A percentile compares a stretch with the other conserved stretches of the same genome.
Conservation (phyloP, 2,888 invertebrate species). For the Acleris laterana region DNA sequence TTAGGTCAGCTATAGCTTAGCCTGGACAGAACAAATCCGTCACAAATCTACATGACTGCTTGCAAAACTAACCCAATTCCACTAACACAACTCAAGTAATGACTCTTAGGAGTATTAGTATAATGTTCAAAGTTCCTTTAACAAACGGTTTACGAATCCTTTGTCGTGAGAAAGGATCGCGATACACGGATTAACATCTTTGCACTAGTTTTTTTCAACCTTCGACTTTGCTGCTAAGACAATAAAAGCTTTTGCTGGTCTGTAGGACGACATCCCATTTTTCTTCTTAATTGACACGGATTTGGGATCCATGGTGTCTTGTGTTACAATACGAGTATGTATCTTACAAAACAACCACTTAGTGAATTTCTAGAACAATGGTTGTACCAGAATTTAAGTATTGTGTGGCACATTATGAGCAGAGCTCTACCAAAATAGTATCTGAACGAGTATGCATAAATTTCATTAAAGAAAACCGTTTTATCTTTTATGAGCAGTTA, state of each 20-base stretch:
- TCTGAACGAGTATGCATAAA: too few relatives aligned
- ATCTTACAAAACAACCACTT: too few relatives aligned
- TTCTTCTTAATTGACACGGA: conserved; percentile 40
- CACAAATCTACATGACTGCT: conserved; percentile 26
- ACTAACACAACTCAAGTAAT: neutral
- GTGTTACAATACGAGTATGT: conserved; percentile 16
- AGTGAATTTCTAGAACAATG: too few relatives aligned
- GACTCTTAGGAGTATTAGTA: neutral
- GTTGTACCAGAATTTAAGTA: too few relatives aligned
- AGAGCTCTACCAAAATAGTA: too few relatives aligned
- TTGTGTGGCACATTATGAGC: too few relatives aligned
- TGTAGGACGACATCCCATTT: conserved; percentile 24
- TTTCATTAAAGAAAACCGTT: too few relatives aligned
- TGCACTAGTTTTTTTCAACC: conserved; percentile 4
- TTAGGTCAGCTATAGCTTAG: conserved; percentile 22
- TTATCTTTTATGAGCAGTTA: too few relatives aligned
- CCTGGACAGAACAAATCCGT: conserved; percentile 30
- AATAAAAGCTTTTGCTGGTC: conserved; percentile 22
- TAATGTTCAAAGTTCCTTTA: conserved; percentile 7
- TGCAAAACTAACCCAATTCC: conserved; percentile 28
- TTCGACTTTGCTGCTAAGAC: conserved; percentile 10
- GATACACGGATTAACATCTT: conserved; percentile 30
- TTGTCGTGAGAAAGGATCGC: conserved; percentile 33
- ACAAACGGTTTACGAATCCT: conserved; percentile 8
- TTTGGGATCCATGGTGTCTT: conserved; percentile 13